These are phyloP conservation scores for Zootermopsis nevadensis DNA, from an alignment of 2,888 invertebrate species.

Conservation along the genomic window DNA sequence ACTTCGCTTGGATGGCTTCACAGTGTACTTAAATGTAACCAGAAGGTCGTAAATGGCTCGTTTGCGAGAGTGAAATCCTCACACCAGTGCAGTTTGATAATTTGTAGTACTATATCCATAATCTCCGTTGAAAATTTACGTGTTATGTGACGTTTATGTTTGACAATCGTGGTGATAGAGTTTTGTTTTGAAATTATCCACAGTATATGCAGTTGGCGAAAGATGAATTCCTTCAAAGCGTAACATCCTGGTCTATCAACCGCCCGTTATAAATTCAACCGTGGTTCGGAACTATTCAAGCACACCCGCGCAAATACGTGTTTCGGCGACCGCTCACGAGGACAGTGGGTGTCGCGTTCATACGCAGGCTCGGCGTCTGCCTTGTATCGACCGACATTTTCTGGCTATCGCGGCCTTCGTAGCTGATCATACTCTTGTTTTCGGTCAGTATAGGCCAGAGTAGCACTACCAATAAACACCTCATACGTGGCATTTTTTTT, in stretches of 20 bases:
- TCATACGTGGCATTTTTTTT: neutral
- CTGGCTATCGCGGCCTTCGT: neutral
- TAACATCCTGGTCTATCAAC: neutral
- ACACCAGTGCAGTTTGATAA: no score
- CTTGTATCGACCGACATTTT: conserved; percentile 24
- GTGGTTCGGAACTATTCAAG: neutral
- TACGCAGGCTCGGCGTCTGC: conserved; percentile 34
- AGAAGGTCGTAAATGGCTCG: no score
- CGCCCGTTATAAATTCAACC: neutral
- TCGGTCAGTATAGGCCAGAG: no score
- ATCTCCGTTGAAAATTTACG: no score
- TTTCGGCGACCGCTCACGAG: neutral
- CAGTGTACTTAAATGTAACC: no score
- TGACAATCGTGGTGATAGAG: no score
- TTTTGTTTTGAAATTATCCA: no score
- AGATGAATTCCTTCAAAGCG: neutral
- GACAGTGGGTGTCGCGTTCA: neutral
- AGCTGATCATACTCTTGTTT: neutral
- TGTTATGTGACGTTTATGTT: no score
- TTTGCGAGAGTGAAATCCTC: no score
- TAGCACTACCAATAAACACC: neutral
- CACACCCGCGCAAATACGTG: neutral
- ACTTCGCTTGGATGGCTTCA: no score
- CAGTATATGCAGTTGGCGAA: no score
- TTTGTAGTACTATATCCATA: no score